A percentile compares a stretch with the other conserved stretches of the same genome.
phyloP scores from a whole-genome alignment of 1,140 invertebrate species.

The Drosophila truncata region DNA sequence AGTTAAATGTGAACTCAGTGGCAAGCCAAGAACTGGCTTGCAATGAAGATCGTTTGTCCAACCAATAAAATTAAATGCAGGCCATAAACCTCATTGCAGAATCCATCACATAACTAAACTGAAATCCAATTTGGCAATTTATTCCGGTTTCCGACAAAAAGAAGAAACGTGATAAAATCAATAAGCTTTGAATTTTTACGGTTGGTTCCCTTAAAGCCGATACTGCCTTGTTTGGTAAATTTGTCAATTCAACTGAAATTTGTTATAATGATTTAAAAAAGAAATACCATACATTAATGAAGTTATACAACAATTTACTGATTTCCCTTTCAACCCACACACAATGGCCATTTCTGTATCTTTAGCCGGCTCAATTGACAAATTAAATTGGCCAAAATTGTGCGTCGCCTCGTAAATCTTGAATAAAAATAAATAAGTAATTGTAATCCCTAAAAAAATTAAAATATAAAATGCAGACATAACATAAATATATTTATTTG shows the following conservation, averaged over 20 bases:
- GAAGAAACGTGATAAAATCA: conserved; percentile 1
- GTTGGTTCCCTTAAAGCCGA: conserved; percentile 13
- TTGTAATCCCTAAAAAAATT: not conserved
- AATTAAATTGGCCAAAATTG: conserved; percentile 7
- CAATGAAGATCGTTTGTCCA: not conserved
- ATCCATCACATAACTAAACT: conserved; percentile 18
- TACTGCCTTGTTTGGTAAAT: conserved; percentile 18
- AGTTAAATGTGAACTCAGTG: conserved; percentile 22
- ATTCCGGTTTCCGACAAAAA: not conserved
- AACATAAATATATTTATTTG: not conserved
- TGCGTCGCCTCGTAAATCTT: not conserved
- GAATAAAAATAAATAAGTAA: conserved; percentile 13
- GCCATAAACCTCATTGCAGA: conserved; percentile 6
- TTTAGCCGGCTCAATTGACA: conserved; percentile 23
- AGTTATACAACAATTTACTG: conserved; percentile 12
- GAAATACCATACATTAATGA: conserved; percentile 7
- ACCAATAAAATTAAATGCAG: conserved; percentile 4
- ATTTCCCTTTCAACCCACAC: conserved; percentile 15
- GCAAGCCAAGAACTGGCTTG: conserved; percentile 5
- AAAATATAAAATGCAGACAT: not conserved
- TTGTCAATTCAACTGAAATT: conserved; percentile 13
- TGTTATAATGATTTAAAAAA: conserved; percentile 2
- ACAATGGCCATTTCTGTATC: conserved; percentile 15
- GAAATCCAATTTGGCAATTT: conserved; percentile 6
- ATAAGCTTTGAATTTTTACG: conserved; percentile 14